A percentile compares a stretch with the other conserved stretches of the same genome.
These are phyloP conservation scores for Xenopus borealis DNA, from an alignment of 2,113 vertebrate species.

Conservation along the genomic window DNA sequence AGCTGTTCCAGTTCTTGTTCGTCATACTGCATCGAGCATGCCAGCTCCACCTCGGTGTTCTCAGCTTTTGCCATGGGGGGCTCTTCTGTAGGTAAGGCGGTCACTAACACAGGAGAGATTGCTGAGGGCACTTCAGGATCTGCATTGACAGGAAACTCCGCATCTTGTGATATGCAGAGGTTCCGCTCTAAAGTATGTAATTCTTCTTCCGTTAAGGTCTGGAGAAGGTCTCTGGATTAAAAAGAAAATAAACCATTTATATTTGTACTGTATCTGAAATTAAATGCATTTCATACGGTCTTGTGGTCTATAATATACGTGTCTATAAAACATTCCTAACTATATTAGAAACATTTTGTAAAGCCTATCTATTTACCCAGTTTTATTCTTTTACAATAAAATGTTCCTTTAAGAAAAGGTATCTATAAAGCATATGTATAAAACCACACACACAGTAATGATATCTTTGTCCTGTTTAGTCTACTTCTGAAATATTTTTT, in stretches of 20 bases:
- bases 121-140: conserved; percentile 55
- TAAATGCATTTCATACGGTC: conserved; percentile 9
- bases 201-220: conserved; percentile 86
- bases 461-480: no score
- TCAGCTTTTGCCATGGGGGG: conserved; percentile 64
- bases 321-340: no score
- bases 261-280: conserved; percentile 14
- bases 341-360: no score
- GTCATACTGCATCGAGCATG: conserved; percentile 97
- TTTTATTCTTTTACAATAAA: no score
- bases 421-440: no score
- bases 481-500: no score
- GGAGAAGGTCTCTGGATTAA: conserved; percentile 81
- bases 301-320: background rate
- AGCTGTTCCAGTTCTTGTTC: conserved; percentile 94
- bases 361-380: no score
- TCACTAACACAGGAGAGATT: conserved; percentile 53
- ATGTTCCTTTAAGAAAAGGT: no score
- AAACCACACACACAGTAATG: no score
- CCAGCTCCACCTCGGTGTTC: conserved; percentile 77
- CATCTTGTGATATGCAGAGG: conserved; percentile 90
- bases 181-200: conserved; percentile 81
- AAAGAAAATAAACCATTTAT: background rate
- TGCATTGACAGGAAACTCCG: conserved; percentile 66
- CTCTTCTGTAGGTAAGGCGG: conserved; percentile 55